Base-by-base conservation (phyloP, 2,797 vertebrate species). In the Sardinella longiceps region DNA sequence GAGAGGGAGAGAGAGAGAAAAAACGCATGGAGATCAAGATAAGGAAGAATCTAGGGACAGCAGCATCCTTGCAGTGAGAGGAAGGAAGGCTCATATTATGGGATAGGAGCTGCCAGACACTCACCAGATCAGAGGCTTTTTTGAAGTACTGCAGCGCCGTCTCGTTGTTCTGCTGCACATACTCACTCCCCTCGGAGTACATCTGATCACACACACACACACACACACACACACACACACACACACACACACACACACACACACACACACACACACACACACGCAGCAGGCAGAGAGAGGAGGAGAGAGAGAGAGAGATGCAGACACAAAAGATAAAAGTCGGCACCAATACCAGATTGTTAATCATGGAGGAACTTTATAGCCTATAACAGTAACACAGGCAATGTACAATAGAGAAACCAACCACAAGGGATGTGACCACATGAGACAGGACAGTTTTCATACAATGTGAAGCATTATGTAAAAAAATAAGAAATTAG, bases 121-220 rank as follows among this genome's bases (percentile, higher is more conserved):
- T 91, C 92, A 99, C 98, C 96, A 99, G 94, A 90, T 99, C 98
- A 37, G 98, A 98, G 83, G 98, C 98, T 93, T 99, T 99, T 91
- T 98, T 98, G 88, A 99, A 99, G 92, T 99, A 99, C 88, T 98
- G 96, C 90, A 99, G 95, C 1, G 98, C 98, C 0, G 98, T 99
- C 89, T 99, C 98, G 4, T 99, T 99, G 94, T 98, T 98, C 93
- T 99, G 98, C 82, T 96, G 95, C 9, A 99, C 95, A 81, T 94
- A 97, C 88, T 98, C 97, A 58, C 98, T 99, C 90, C 98, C 98
- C 89, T 99, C 98, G 0, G 98, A 98, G 90, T 99, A 99, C 98
- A 99, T 99, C 98, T 99, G 90, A 87, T 25, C 23, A 82, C 18
- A 66, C 11, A 11, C 28, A 60, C 15, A 30, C 6, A 83, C 23